phyloP scores from a whole-genome alignment of 2,888 invertebrate genomes.

The Latrodectus elegans region DNA sequence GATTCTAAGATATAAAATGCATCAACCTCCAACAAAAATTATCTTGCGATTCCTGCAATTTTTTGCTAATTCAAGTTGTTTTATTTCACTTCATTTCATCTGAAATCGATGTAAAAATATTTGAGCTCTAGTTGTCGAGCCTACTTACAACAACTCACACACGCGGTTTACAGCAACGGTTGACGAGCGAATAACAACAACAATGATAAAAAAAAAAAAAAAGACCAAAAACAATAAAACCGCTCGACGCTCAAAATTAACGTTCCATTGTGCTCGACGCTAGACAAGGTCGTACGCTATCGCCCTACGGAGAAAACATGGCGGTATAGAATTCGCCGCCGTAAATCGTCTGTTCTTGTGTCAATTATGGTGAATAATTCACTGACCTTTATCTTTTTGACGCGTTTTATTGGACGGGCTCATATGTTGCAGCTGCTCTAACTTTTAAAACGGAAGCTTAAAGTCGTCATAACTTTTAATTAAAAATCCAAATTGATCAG shows the following conservation, averaged over 20 bases:
- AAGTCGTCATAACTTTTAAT: constrained; percentile 25
- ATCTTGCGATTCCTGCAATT: no score
- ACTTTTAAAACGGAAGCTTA: constrained; percentile 30
- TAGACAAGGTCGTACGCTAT: constrained; percentile 26
- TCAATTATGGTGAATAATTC: constrained; percentile 41
- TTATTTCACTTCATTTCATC: no score
- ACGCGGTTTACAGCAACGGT: no score
- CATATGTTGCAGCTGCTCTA: constrained; percentile 11
- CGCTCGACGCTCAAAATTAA: constrained; percentile 36
- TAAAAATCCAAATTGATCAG: constrained; percentile 27
- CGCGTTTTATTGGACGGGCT: not conserved
- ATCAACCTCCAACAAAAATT: no score
- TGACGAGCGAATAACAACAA: not conserved
- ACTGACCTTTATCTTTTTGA: constrained; percentile 32
- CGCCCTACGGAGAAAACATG: constrained; percentile 23
- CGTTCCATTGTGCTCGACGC: constrained; percentile 45
- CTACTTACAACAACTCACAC: no score
- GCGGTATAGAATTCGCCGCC: constrained; percentile 30
- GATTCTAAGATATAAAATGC: no score
- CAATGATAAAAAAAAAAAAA: constrained; percentile 1
- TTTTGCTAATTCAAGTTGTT: no score
- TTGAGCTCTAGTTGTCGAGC: no score
- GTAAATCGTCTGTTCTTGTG: constrained; percentile 44
- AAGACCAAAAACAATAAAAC: not conserved
- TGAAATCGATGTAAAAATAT: no score